Base-by-base conservation (phyloP, 2,797 vertebrate genomes). In the Psittacula echo region DNA sequence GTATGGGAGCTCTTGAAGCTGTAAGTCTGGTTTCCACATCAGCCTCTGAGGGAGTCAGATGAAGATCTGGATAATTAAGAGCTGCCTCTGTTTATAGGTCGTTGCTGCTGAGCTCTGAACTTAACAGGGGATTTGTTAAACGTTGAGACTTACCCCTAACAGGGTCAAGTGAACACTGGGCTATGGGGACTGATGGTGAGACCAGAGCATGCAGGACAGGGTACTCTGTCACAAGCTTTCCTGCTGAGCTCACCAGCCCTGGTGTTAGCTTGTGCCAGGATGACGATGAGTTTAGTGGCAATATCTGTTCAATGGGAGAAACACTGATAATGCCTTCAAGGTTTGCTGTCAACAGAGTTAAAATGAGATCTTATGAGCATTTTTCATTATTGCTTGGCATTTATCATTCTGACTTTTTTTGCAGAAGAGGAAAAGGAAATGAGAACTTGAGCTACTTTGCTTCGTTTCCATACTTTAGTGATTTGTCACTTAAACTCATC, bases 401-500 rank as follows among this genome's bases (percentile, higher is more conserved):
- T 61, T 58, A 53, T 77, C 14, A 60, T 85, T 88, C 27, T 50
- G 50, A 48, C 2, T 44, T 76, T 84, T 82, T 85, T 86, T 93
- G 29, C 56, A 92, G 66, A 66, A 74, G 23, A 51, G 34, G 68
- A 86, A 95, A 90, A 73, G 83, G 54, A 90, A 91, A 66, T 83
- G 39, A 91, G 84, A 91, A 94, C 65, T 51, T 87, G 89, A 91
- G 42, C 45, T 72, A 71, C 30, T 84, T 89, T 73, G 7, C 73
- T 86, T 91, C 29, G 26, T 74, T 85, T 87, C 84, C 1, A 2
- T 87, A 26, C 73, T 74, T 83, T 23, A 94, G 78, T 83, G 18
- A 58, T 27, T 42, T 76, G 34, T 90, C 70, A 72, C 58, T 61
- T 85, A 93, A 73, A 73, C 60, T 97, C 95, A 95, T 97, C 89